phyloP scores from a whole-genome alignment of 2,797 vertebrate species.

The Apogon talboti region DNA sequence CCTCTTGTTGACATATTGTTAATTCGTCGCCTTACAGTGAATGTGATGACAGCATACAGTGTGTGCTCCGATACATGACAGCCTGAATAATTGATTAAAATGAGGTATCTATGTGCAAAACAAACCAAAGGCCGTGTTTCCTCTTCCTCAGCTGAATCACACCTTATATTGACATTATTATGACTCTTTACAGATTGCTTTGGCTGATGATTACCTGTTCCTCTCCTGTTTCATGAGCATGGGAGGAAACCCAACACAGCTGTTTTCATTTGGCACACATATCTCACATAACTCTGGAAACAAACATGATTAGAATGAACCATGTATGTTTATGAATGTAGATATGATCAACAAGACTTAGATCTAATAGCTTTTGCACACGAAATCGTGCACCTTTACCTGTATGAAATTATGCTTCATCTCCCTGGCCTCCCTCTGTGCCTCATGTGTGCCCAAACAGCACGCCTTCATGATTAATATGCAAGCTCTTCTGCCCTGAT shows the following conservation, averaged over 20 bases:
- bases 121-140: constrained; percentile 51
- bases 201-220: constrained; percentile 5
- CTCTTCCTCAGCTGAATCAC: constrained; percentile 35
- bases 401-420: constrained; percentile 4
- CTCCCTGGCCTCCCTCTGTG: constrained; percentile 7
- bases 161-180: constrained; percentile 8
- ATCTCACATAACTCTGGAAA: constrained; percentile 7
- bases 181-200: constrained; percentile 1
- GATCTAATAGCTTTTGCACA: constrained; percentile 1
- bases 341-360: not conserved
- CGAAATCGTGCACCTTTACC: not conserved
- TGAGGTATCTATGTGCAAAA: constrained; percentile 62
- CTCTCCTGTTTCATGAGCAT: not conserved
- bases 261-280: not conserved
- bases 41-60: constrained; percentile 31
- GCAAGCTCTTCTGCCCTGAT: not conserved
- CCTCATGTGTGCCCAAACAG: constrained; percentile 6
- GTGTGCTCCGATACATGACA: constrained; percentile 70
- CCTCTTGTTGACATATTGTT: not conserved
- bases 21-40: constrained; percentile 7
- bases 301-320: not conserved
- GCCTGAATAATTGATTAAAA: constrained; percentile 81
- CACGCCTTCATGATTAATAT: not conserved
- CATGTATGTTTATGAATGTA: not conserved
- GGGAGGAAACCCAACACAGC: not conserved